Conservation (phyloP, 2,888 invertebrate species). For the Stenodera caucasica region DNA sequence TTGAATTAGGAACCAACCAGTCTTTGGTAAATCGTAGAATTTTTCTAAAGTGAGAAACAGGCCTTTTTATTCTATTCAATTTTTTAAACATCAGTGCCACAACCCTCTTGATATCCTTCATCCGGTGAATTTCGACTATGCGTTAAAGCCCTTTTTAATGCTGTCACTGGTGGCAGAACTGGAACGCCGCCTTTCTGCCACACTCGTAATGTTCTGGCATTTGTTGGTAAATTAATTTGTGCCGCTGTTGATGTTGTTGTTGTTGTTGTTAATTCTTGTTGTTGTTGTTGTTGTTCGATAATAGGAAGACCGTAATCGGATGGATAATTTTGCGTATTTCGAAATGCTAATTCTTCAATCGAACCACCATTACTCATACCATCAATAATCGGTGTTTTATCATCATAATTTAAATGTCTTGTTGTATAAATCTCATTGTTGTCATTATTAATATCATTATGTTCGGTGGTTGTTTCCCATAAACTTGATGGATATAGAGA, state of each 20-base stretch:
- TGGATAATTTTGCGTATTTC: constrained; percentile 62
- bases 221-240: constrained; percentile 58
- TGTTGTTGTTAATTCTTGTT: constrained; percentile 45
- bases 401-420: constrained; percentile 61
- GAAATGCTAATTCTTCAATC: constrained; percentile 69
- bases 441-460: neutral
- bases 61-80: neutral
- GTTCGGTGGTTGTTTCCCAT: constrained; percentile 64
- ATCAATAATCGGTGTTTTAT: constrained; percentile 75
- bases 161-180: constrained; percentile 82
- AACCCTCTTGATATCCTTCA: constrained; percentile 90
- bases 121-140: constrained; percentile 85
- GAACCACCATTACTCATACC: constrained; percentile 63
- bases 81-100: constrained; percentile 85
- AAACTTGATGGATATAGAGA: constrained; percentile 78
- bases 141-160: constrained; percentile 80
- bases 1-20: constrained; percentile 32
- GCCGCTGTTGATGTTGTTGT: constrained; percentile 54
- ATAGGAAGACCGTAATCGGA: constrained; percentile 79
- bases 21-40: constrained; percentile 33
- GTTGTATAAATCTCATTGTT: constrained; percentile 13
- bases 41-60: constrained; percentile 3
- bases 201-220: constrained; percentile 79
- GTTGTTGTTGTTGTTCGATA: constrained; percentile 55
- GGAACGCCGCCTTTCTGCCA: constrained; percentile 85